Conservation (phyloP, 2,113 vertebrate species). For the Triplophysa rosa region DNA sequence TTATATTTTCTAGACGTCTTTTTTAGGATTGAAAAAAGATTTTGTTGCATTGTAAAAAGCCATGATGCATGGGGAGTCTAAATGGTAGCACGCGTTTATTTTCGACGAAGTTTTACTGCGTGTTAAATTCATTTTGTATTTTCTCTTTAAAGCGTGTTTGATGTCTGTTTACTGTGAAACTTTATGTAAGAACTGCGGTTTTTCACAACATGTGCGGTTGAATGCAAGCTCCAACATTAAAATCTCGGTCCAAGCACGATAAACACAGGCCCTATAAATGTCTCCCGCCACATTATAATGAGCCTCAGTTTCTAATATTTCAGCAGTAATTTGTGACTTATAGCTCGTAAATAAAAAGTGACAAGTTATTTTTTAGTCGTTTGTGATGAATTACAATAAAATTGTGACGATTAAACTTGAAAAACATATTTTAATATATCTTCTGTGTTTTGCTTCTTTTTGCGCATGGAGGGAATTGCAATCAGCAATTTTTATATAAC, state of each 20-base stretch:
- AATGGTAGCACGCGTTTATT: not conserved
- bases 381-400: too few species aligned
- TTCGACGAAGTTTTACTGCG: not conserved
- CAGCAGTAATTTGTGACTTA: not conserved
- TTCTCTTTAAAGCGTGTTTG: constrained; percentile 3
- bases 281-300: constrained; percentile 18
- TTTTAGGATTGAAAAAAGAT: not conserved
- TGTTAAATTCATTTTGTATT: not conserved
- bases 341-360: not conserved
- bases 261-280: constrained; percentile 26
- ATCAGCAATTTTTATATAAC: not conserved
- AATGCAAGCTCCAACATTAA: constrained; percentile 15
- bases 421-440: not conserved
- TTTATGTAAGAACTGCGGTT: not conserved
- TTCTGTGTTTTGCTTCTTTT: not conserved
- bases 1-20: not conserved
- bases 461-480: not conserved
- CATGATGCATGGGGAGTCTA: not conserved
- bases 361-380: not conserved
- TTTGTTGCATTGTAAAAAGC: not conserved
- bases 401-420: too few species aligned
- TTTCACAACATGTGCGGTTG: not conserved
- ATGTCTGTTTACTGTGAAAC: constrained; percentile 5
- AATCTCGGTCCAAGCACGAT: constrained; percentile 6
- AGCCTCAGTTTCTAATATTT: not conserved